Evolutionary conservation across 2,113 vertebrate genomes (phyloP), one percentile per base, ranked within the genome.

Genomic region (Takifugu flavidus): DNA sequence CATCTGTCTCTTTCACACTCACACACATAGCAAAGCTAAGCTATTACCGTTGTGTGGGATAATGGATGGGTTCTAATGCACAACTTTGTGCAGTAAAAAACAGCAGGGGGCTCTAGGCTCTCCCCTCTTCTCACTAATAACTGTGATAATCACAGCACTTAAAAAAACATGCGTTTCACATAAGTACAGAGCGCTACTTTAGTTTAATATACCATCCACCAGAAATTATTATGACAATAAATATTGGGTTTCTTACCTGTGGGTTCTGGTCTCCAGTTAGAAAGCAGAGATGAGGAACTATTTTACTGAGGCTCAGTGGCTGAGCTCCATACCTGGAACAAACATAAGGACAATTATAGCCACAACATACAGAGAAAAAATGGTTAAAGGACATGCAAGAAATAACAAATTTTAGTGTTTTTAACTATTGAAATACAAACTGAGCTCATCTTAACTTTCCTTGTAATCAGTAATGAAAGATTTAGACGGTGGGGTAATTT

Each of bases 181-280:
- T 6, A 10, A 11, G 34, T 11, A 39, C 7, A 39, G 34, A 39
- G 11, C 34, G 20, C 20, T 20, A 20, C 20, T 20, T 20, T 20
- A 20, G 20, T 20, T 20, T 20, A 20, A 20, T 20, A 20, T 20
- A 20, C 20, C 20, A 20, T 20, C 20, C 20, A 39, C 34, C 5
- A 31, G 29, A 29, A 31, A 31, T 39, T 39, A 6, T 39, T 10
- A 11, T 39, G 11, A 11, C 34, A 34, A 2, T 34, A 39, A 39
- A 39, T 4, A 4, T 12, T 25, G 11, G n/a, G 43, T 43, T 13
- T 60, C 87, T 90, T 85, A 98, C 96, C 92, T 98, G 95, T 77
- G 92, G 93, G 76, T 95, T 96, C 13, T 94, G 95, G 89, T 98
- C 96, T 86, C 93, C 94, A 72, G 93, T 91, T 1, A 92, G 86